Percentiles rank a stretch among this genome's conserved stretches.
Conservation (phyloP, 1,140 invertebrate genomes). For the Carposina sasakii region DNA sequence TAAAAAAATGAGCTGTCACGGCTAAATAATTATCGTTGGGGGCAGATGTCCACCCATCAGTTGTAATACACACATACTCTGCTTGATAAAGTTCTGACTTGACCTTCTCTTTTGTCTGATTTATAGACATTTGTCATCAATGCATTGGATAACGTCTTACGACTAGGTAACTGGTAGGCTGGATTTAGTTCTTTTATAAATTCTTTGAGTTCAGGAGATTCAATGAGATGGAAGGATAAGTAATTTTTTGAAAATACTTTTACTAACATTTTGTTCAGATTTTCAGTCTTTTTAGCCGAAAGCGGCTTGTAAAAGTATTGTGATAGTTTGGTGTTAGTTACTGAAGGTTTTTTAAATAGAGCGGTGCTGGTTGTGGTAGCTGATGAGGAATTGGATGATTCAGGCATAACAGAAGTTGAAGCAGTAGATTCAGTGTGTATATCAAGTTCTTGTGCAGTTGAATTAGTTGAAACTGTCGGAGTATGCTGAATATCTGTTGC, state of each 20-base stretch:
- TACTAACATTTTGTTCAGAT: conserved; percentile 1
- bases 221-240: conserved; percentile 3
- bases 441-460: neutral
- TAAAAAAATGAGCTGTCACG: conserved; percentile 36
- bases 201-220: conserved; percentile 2
- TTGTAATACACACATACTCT: conserved; percentile 27
- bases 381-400: neutral
- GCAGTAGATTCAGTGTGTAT: neutral
- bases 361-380: neutral
- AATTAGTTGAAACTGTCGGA: neutral
- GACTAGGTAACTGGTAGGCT: neutral
- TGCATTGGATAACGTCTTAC: conserved; percentile 2
- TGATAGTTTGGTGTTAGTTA: neutral
- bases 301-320: neutral
- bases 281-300: conserved; percentile 5
- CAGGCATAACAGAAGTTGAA: neutral
- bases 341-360: neutral
- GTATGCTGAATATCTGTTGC: neutral
- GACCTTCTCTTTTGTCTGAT: neutral
- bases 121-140: conserved; percentile 5
- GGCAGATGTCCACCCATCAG: conserved; percentile 43
- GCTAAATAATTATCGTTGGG: conserved; percentile 36
- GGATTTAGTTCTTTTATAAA: conserved; percentile 11
- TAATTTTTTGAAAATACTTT: conserved; percentile 11
- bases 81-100: neutral